A percentile compares a stretch with the other conserved stretches of the same genome.
These are phyloP conservation scores for Camponotus vicinus DNA, from an alignment of 1,140 invertebrate genomes.

Conservation along the genomic window DNA sequence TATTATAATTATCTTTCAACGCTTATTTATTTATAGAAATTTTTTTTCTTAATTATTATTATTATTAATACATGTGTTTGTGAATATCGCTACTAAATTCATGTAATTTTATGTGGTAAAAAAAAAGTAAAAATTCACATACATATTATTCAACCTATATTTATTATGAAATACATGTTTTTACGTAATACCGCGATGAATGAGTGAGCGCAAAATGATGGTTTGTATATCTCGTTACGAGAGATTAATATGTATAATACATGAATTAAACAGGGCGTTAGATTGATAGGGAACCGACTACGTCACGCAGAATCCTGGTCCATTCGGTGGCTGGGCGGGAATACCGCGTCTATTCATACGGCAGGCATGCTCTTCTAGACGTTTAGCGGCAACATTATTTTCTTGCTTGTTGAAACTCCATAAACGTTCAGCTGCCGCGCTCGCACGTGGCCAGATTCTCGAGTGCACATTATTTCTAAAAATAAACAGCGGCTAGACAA, in stretches of 20 bases:
- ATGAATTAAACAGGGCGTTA: constrained; percentile 33
- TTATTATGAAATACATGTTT: constrained; percentile 16
- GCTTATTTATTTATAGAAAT: neutral
- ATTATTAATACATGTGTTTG: neutral
- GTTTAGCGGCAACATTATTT: constrained; percentile 84
- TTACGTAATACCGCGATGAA: constrained; percentile 1
- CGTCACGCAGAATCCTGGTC: constrained; percentile 88
- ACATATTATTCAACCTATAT: neutral
- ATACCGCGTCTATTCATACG: constrained; percentile 92
- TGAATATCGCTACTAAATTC: neutral
- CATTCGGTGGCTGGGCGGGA: constrained; percentile 90
- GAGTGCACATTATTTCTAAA: constrained; percentile 84
- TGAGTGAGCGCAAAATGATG: neutral
- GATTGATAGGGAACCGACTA: neutral
- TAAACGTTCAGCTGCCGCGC: constrained; percentile 93
- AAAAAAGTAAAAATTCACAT: neutral
- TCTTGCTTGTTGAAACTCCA: constrained; percentile 88
- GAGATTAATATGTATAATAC: neutral
- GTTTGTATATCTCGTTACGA: neutral
- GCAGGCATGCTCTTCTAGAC: constrained; percentile 95
- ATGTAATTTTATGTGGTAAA: neutral
- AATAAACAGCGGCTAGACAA: neutral
- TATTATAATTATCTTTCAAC: neutral
- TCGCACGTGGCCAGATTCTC: constrained; percentile 93
- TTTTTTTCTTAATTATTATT: neutral